phyloP scores from a whole-genome alignment of 2,113 vertebrate genomes.

The Calcarius ornatus region DNA sequence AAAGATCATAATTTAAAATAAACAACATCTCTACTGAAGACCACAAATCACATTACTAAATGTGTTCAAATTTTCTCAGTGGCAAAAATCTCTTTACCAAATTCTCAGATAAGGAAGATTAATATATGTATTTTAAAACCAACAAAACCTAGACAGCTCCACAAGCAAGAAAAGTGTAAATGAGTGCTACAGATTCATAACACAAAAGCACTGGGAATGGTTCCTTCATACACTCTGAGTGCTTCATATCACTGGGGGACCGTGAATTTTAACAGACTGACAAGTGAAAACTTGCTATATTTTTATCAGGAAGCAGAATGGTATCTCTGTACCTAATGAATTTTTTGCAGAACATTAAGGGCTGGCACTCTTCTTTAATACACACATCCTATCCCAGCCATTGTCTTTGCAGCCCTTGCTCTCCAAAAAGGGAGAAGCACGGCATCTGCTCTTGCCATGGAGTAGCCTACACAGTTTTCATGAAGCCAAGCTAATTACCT shows the following conservation, averaged over 20 bases:
- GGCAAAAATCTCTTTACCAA: neutral
- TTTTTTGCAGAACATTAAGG: neutral
- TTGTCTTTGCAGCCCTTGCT: neutral
- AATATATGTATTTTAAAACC: neutral
- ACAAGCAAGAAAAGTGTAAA: neutral
- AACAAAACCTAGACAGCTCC: neutral
- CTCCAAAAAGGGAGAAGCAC: neutral
- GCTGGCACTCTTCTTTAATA: neutral
- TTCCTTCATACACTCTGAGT: neutral
- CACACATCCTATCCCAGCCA: conserved; percentile 3
- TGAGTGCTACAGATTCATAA: neutral
- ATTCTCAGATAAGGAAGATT: neutral
- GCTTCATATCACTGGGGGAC: neutral
- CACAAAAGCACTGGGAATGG: neutral
- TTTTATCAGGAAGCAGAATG: neutral
- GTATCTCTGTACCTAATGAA: neutral
- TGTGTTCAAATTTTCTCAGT: neutral
- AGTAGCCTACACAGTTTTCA: neutral
- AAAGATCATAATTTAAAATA: neutral
- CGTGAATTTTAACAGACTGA: neutral
- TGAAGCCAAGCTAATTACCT: conserved; percentile 45
- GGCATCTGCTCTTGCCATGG: neutral
- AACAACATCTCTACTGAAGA: neutral
- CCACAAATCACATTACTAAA: neutral
- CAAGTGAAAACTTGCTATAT: neutral